Evolutionary conservation across 2,113 vertebrate species (phyloP).

Genomic region (Psilopogon haemacephalus): DNA sequence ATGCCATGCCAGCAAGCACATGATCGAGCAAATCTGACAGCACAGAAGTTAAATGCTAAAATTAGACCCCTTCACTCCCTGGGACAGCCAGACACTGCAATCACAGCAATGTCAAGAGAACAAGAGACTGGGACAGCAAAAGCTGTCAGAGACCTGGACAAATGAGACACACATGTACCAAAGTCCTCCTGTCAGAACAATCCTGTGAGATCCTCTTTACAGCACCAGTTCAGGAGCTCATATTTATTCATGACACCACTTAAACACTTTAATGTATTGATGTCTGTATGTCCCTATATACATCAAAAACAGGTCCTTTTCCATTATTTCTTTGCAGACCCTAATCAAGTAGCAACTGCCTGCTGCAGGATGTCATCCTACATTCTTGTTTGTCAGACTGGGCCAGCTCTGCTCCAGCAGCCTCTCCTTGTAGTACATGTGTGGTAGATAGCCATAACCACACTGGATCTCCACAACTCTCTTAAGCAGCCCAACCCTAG

Average conservation of each 20-base stretch:
- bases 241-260: background rate
- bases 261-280: background rate
- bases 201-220: background rate
- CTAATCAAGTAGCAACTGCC: background rate
- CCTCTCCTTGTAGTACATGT: accelerated
- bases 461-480: background rate
- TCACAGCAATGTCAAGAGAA: background rate
- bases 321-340: background rate
- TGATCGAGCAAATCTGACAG: background rate
- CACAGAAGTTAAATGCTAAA: background rate
- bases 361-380: background rate
- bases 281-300: background rate
- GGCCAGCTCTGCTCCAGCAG: background rate
- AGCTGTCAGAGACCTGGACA: background rate
- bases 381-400: background rate
- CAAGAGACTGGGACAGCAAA: background rate
- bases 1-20: background rate
- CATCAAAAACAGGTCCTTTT: background rate
- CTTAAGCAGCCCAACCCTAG: background rate
- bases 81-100: background rate
- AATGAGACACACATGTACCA: background rate
- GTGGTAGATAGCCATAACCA: background rate
- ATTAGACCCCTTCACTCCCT: background rate
- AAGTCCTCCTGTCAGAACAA: background rate
- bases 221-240: background rate